Evolutionary conservation across 2,797 vertebrate species (phyloP).

Genomic region (Syngnathus rostellatus): DNA sequence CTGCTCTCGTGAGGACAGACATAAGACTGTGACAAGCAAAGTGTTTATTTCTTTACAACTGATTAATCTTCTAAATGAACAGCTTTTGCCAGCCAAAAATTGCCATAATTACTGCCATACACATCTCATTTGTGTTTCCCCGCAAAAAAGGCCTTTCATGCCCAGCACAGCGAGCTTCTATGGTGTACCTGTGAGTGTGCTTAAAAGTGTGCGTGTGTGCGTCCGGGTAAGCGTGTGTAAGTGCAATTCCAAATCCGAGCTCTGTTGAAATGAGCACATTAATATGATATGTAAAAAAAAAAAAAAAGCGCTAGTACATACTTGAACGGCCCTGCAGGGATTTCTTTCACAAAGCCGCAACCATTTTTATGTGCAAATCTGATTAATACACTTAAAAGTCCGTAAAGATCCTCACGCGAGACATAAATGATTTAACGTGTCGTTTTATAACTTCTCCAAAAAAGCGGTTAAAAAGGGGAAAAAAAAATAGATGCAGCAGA

Average conservation of each 20-base stretch:
- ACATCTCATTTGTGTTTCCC: slow-evolving; percentile 43
- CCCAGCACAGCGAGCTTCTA: slow-evolving; percentile 16
- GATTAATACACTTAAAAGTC: slow-evolving; percentile 10
- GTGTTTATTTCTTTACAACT: slow-evolving; percentile 52
- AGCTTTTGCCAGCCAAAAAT: slow-evolving; percentile 36
- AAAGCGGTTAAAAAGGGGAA: slow-evolving; percentile 13
- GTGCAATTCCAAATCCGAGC: not conserved
- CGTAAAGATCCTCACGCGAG: slow-evolving; percentile 9
- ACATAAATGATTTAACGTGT: slow-evolving; percentile 12
- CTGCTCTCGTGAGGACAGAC: slow-evolving; percentile 15
- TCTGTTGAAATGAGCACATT: slow-evolving; percentile 3
- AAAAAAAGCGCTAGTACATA: not conserved
- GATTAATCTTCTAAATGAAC: slow-evolving; percentile 54
- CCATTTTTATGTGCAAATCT: slow-evolving; percentile 8
- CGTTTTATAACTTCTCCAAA: slow-evolving; percentile 6
- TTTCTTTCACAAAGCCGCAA: not conserved
- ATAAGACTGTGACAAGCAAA: slow-evolving; percentile 19
- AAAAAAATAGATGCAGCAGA: not conserved
- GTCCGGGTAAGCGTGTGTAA: not conserved
- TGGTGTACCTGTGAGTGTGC: slow-evolving; percentile 31
- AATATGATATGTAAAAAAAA: slow-evolving; percentile 7
- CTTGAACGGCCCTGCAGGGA: slow-evolving; percentile 2
- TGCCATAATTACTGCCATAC: slow-evolving; percentile 46
- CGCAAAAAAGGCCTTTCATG: slow-evolving; percentile 34
- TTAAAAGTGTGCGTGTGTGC: not conserved